Conservation (phyloP, 2,797 vertebrate genomes). For the Sebastes steindachneri region DNA sequence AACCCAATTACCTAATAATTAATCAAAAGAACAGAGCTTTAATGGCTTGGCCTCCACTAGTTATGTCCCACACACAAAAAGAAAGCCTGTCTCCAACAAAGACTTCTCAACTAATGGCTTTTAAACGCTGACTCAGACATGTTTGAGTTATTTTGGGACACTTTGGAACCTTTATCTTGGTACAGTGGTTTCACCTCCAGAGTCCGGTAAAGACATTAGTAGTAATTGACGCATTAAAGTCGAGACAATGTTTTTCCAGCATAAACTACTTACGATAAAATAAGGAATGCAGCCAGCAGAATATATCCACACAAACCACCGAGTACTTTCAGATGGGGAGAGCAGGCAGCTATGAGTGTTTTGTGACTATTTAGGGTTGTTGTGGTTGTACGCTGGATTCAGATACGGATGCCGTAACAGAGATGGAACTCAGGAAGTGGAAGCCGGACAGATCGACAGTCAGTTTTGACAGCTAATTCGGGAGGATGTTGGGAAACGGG, state of each 20-base stretch:
- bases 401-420: neutral
- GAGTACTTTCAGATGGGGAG: neutral
- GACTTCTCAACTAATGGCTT: neutral
- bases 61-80: neutral
- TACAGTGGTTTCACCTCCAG: neutral
- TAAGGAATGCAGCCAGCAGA: neutral
- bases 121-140: constrained; percentile 6
- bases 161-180: neutral
- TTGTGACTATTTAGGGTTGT: constrained; percentile 15
- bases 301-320: constrained; percentile 11
- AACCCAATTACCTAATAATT: neutral
- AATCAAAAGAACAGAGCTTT: neutral
- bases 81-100: neutral
- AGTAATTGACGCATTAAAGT: constrained; percentile 16
- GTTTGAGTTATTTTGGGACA: neutral
- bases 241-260: constrained; percentile 16
- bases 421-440: neutral
- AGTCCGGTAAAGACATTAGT: constrained; percentile 10
- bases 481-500: neutral
- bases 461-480: neutral
- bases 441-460: neutral
- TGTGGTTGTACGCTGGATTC: constrained; percentile 6
- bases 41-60: neutral
- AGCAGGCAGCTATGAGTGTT: neutral
- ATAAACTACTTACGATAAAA: constrained; percentile 22